Conservation (phyloP, 2,888 invertebrate species). For the Thymelicus lineola region DNA sequence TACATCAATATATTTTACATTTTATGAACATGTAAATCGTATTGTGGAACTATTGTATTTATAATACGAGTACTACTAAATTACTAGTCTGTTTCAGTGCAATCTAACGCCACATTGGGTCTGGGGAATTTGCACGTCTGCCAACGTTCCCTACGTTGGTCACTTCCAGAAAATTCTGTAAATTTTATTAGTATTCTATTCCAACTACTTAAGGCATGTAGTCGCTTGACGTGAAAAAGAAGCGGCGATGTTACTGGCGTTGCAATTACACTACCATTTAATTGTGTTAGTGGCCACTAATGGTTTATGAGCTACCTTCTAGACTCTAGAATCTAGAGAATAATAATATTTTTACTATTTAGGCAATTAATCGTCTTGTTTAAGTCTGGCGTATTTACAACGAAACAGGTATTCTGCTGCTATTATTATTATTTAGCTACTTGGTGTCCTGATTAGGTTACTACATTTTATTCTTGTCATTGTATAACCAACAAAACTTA, state of each 20-base stretch:
- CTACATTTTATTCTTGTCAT: too few relatives aligned
- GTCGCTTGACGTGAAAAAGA: neutral
- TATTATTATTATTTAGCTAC: too few relatives aligned
- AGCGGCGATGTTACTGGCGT: slow-evolving; percentile 38
- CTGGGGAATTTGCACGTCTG: slow-evolving; percentile 14
- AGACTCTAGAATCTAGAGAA: too few relatives aligned
- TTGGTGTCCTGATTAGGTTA: too few relatives aligned
- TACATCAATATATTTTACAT: too few relatives aligned
- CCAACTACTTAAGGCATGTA: neutral
- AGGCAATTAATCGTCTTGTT: too few relatives aligned
- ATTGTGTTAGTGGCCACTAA: slow-evolving; percentile 43
- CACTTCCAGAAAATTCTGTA: neutral
- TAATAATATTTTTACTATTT: neutral
- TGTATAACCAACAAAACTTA: too few relatives aligned
- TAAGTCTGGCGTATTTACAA: too few relatives aligned
- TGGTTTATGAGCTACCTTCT: slow-evolving; percentile 12
- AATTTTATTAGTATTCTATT: slow-evolving; percentile 6
- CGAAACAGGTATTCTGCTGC: too few relatives aligned
- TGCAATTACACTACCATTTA: slow-evolving; percentile 44
- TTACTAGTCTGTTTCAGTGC: neutral
- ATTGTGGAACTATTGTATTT: too few relatives aligned
- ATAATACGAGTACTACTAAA: too few relatives aligned
- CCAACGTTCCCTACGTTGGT: slow-evolving; percentile 20
- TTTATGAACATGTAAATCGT: too few relatives aligned
- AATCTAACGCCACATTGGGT: neutral